phyloP scores from a whole-genome alignment of 2,797 vertebrate genomes.

The Sebastes hopkinsi region DNA sequence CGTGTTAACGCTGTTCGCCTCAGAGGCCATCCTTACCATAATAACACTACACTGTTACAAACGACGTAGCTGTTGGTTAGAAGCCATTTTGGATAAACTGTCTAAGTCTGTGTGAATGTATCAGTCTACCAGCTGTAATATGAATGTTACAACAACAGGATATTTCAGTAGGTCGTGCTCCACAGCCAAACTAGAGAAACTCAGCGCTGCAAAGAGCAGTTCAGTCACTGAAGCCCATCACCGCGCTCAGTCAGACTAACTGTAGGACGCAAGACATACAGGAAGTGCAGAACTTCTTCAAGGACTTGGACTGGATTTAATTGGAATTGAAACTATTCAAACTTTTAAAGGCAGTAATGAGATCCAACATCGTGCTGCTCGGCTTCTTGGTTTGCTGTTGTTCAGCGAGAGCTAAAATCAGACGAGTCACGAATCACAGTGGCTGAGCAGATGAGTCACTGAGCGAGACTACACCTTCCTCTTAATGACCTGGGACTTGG shows the following conservation, averaged over 20 bases:
- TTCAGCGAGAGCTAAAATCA: not conserved
- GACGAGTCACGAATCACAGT: slow-evolving; percentile 17
- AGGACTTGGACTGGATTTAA: not conserved
- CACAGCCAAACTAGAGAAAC: not conserved
- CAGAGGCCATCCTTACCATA: no score
- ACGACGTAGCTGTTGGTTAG: not conserved
- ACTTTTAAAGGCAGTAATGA: not conserved
- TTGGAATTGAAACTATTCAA: not conserved
- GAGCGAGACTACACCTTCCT: slow-evolving; percentile 18
- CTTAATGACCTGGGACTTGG: not conserved
- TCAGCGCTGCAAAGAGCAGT: not conserved
- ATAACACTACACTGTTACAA: not conserved
- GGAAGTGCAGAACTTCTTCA: not conserved
- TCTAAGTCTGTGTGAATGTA: not conserved
- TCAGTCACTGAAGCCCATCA: not conserved
- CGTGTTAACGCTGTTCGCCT: no score
- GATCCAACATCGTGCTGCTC: not conserved
- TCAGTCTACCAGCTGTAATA: not conserved
- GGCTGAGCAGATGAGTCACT: slow-evolving; percentile 25
- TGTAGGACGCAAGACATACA: not conserved
- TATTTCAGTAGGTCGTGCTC: not conserved
- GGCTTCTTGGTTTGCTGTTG: not conserved
- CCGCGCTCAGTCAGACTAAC: not conserved
- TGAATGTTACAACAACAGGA: not conserved
- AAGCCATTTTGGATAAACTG: not conserved